Evolutionary conservation across 2,113 vertebrate genomes (phyloP).

Genomic region (Merops nubicus): DNA sequence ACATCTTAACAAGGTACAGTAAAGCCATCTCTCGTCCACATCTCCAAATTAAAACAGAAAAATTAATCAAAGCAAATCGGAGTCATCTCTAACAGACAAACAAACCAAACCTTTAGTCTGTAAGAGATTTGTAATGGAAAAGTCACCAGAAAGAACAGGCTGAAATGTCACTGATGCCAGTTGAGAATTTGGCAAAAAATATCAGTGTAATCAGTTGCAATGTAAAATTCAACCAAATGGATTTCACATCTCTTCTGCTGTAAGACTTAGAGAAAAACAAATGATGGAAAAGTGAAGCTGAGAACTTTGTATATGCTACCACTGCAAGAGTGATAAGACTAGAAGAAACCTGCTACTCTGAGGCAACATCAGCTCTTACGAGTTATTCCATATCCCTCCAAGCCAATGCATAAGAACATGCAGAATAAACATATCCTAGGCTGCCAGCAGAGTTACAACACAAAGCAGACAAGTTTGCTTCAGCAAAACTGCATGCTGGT

Average conservation of each 20-base stretch:
- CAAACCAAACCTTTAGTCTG: neutral
- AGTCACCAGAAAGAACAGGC: neutral
- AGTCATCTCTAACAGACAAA: neutral
- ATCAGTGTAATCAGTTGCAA: neutral
- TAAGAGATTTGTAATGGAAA: neutral
- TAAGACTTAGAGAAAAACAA: neutral
- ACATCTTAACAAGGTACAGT: neutral
- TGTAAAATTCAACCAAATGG: neutral
- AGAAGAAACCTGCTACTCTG: neutral
- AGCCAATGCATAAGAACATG: neutral
- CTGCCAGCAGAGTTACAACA: neutral
- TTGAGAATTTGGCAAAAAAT: neutral
- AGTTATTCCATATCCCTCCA: neutral
- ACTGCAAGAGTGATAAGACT: neutral
- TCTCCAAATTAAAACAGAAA: neutral
- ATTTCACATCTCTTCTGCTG: neutral
- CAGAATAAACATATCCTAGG: neutral
- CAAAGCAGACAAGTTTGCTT: slow-evolving; percentile 7
- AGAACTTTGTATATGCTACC: neutral
- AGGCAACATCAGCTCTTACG: neutral
- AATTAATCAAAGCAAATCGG: neutral
- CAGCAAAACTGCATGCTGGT: slow-evolving; percentile 1
- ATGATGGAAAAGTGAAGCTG: neutral
- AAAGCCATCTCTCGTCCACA: neutral
- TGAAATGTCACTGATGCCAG: neutral